Percentiles rank a stretch among this genome's conserved stretches.
Conservation (phyloP, 1,140 invertebrate genomes). For the Drosophila leontia region DNA sequence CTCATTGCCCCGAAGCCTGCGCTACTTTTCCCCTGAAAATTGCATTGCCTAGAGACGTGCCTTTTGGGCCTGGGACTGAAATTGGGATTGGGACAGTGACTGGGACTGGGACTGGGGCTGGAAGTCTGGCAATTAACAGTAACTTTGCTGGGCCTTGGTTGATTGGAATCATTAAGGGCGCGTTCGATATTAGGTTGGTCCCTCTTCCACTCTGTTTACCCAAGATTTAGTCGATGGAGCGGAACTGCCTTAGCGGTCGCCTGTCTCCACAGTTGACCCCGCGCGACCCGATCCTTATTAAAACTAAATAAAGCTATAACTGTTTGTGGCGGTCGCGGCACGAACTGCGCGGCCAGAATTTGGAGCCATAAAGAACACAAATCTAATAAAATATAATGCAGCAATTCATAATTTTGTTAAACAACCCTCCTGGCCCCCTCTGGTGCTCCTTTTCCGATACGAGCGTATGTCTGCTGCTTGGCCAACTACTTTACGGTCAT, state of each 20-base stretch:
- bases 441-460: conserved; percentile 69
- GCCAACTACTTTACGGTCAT: conserved; percentile 84
- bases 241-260: conserved; percentile 10
- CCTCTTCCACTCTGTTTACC: conserved; percentile 30
- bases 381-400: conserved; percentile 83
- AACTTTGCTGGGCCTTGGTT: conserved; percentile 57
- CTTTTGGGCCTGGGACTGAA: conserved; percentile 28
- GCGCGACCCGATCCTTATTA: conserved; percentile 70
- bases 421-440: conserved; percentile 50
- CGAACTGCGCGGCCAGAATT: conserved; percentile 48
- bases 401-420: conserved; percentile 83
- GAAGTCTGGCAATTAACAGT: conserved; percentile 81
- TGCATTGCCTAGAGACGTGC: conserved; percentile 64
- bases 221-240: conserved; percentile 38
- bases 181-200: conserved; percentile 58
- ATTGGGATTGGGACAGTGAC: not conserved
- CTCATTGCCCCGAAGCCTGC: conserved; percentile 38
- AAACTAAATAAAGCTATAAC: conserved; percentile 83
- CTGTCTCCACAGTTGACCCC: conserved; percentile 56
- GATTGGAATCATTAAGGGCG: conserved; percentile 81
- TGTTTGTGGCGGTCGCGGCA: conserved; percentile 56
- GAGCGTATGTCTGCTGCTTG: conserved; percentile 53
- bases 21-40: conserved; percentile 76
- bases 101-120: not conserved
- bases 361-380: conserved; percentile 66